Conservation (phyloP, 2,797 vertebrate genomes). For the Fringilla coelebs region DNA sequence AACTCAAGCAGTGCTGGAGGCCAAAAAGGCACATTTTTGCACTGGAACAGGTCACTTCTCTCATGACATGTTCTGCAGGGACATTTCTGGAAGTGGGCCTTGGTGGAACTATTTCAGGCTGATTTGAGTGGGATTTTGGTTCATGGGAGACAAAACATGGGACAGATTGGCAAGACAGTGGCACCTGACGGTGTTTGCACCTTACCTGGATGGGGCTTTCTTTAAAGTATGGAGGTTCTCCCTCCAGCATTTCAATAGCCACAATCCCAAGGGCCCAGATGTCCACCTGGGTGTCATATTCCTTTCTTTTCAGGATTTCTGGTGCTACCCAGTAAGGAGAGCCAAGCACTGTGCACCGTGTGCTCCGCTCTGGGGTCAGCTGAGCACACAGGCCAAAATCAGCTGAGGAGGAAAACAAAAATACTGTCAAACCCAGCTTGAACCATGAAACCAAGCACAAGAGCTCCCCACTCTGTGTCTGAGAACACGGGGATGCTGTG, state of each 20-base stretch:
- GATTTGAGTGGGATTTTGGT: neutral
- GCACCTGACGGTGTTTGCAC: neutral
- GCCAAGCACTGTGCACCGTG: constrained; percentile 87
- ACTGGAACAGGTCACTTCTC: neutral
- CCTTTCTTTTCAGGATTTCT: constrained; percentile 87
- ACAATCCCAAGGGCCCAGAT: constrained; percentile 90
- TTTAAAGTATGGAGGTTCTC: constrained; percentile 89
- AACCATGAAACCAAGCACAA: neutral
- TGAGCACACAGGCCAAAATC: constrained; percentile 91
- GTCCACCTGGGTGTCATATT: constrained; percentile 88
- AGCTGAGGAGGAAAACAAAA: constrained; percentile 70
- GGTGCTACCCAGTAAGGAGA: constrained; percentile 91
- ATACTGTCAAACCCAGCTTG: neutral
- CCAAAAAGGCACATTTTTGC: neutral
- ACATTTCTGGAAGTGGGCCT: neutral
- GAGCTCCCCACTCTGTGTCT: neutral
- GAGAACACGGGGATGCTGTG: neutral
- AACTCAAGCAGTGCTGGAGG: neutral
- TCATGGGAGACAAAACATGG: neutral
- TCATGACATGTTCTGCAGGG: neutral
- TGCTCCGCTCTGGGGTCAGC: constrained; percentile 88
- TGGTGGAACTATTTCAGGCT: neutral
- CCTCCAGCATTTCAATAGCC: constrained; percentile 93
- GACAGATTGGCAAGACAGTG: neutral
- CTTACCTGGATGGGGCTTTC: constrained; percentile 89